Conservation (phyloP, 2,888 invertebrate genomes). For the Euplexia lucipara region DNA sequence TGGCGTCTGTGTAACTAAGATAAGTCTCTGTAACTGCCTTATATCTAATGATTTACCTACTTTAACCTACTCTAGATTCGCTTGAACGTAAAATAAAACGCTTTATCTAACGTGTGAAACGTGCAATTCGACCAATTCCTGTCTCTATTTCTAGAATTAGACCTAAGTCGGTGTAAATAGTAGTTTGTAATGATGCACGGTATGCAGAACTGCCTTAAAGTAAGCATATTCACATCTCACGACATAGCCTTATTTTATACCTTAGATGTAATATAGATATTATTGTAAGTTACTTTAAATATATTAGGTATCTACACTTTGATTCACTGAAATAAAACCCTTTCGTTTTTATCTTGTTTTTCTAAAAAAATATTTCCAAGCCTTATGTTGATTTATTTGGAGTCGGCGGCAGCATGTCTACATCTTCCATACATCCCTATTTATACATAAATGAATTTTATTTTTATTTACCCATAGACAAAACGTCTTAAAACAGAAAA, state of each 20-base stretch:
- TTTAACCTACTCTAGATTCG: constrained; percentile 58
- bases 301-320: constrained; percentile 75
- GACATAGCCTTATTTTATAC: constrained; percentile 90
- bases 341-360: constrained; percentile 60
- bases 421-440: too few species aligned
- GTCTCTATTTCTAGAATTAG: constrained; percentile 70
- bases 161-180: constrained; percentile 78
- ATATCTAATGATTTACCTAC: constrained; percentile 46
- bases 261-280: constrained; percentile 74
- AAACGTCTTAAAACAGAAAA: too few species aligned
- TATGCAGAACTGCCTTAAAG: constrained; percentile 88
- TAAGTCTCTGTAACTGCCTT: constrained; percentile 59
- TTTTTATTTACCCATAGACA: too few species aligned
- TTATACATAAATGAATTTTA: too few species aligned
- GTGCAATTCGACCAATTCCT: constrained; percentile 86
- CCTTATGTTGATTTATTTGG: too few species aligned
- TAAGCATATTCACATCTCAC: constrained; percentile 88
- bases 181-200: constrained; percentile 81
- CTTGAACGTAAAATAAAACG: constrained; percentile 76
- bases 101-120: constrained; percentile 77
- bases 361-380: too few species aligned
- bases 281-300: constrained; percentile 68
- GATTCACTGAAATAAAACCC: constrained; percentile 77
- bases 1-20: too few species aligned
- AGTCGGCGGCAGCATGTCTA: too few species aligned